A percentile compares a stretch with the other conserved stretches of the same genome.
Conservation (phyloP, 1,140 invertebrate genomes). For the Drosophila sturtevanti region DNA sequence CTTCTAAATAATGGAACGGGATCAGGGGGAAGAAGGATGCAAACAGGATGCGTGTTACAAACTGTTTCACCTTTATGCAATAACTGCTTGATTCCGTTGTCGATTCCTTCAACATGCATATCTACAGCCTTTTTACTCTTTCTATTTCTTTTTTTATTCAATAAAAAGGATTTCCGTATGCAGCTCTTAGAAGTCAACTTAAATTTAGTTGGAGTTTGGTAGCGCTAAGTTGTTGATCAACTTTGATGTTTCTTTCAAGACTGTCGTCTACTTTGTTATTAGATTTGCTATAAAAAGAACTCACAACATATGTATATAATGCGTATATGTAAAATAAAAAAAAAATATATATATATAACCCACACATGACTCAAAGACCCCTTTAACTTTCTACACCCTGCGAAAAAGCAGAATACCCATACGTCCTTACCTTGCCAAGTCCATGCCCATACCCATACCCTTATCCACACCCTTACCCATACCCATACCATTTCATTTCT, state of each 20-base stretch:
- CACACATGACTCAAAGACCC: slow-evolving; percentile 5
- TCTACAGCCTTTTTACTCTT: not conserved
- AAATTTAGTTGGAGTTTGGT: slow-evolving; percentile 36
- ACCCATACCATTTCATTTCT: not conserved
- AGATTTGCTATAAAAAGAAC: slow-evolving; percentile 56
- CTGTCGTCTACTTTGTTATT: slow-evolving; percentile 61
- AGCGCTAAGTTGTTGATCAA: slow-evolving; percentile 32
- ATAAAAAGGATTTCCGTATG: not conserved
- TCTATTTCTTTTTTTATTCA: not conserved
- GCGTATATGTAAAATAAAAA: slow-evolving; percentile 12
- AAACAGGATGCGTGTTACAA: slow-evolving; percentile 23
- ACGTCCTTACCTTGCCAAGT: not conserved
- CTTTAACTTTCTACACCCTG: too few relatives aligned
- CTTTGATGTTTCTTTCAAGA: slow-evolving; percentile 52
- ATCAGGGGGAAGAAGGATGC: not conserved
- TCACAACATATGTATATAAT: slow-evolving; percentile 36
- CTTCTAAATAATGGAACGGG: too few relatives aligned
- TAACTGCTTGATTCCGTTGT: slow-evolving; percentile 58
- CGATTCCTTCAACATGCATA: slow-evolving; percentile 2
- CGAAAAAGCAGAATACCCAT: not conserved
- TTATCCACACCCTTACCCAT: not conserved
- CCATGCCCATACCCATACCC: not conserved
- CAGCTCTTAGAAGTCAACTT: slow-evolving; percentile 8
- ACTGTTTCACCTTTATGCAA: slow-evolving; percentile 52
- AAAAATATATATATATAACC: not conserved